A percentile compares a stretch with the other conserved stretches of the same genome.
These are phyloP conservation scores for Baryphthengus martii DNA, from an alignment of 2,113 vertebrate genomes.

Conservation along the genomic window DNA sequence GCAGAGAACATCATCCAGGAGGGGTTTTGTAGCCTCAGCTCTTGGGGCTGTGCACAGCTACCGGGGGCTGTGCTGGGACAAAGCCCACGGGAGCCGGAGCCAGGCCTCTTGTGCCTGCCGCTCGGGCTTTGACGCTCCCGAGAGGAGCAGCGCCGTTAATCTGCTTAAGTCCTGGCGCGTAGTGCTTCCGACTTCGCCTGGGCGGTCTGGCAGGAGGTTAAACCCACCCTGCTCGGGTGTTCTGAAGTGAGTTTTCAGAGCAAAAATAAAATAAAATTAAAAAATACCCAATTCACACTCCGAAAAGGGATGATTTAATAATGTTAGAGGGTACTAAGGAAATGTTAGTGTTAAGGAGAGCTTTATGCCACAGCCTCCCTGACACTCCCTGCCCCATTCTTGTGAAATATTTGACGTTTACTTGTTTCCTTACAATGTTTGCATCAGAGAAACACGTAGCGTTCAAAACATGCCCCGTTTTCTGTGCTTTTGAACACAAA, in stretches of 20 bases:
- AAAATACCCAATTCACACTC: background rate
- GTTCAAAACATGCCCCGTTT: background rate
- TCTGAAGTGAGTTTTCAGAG: background rate
- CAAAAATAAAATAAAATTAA: background rate
- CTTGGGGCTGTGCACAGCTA: too few relatives aligned
- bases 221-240: background rate
- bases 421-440: background rate
- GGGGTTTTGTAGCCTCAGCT: background rate
- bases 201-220: background rate
- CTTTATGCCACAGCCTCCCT: background rate
- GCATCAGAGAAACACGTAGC: background rate
- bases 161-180: background rate
- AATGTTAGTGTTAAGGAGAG: background rate
- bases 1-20: background rate
- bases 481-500: rapidly evolving
- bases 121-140: background rate
- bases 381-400: background rate
- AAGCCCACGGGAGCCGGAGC: background rate
- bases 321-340: background rate
- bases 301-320: background rate
- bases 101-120: background rate
- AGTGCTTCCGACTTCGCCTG: background rate
- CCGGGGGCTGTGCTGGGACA: background rate
- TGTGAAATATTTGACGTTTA: background rate
- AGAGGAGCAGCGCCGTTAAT: background rate